Percentiles rank a stretch among this genome's conserved stretches.
Conservation (phyloP, 2,797 vertebrate species). For the Buphagus erythrorhynchus region DNA sequence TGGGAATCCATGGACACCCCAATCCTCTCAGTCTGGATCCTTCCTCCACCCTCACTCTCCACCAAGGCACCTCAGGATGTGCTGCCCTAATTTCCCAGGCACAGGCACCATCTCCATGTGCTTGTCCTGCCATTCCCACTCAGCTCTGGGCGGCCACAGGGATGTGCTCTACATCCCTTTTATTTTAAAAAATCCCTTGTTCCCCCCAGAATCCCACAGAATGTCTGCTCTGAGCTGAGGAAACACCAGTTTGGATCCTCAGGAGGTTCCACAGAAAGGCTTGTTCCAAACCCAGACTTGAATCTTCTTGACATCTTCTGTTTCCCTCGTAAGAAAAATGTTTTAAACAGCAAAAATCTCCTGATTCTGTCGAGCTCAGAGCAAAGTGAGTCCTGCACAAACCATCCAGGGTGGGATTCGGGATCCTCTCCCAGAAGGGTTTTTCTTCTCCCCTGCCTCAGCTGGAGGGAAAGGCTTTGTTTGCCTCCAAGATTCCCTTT, state of each 20-base stretch:
- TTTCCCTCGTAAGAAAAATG: not conserved
- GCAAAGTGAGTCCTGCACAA: not conserved
- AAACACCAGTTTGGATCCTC: not conserved
- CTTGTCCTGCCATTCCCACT: not conserved
- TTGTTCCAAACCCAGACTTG: not conserved
- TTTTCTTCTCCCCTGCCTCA: not conserved
- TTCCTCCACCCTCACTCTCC: not conserved
- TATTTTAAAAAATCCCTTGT: not conserved
- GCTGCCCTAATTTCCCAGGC: not conserved
- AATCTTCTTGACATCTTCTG: constrained; percentile 10
- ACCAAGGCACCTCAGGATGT: not conserved
- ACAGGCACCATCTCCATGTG: fast-evolving
- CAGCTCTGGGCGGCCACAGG: not conserved
- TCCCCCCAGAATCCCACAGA: not conserved
- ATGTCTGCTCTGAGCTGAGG: not conserved
- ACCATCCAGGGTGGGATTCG: not conserved
- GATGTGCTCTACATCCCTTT: not conserved
- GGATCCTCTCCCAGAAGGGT: not conserved
- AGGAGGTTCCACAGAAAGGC: not conserved
- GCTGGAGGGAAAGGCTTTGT: not conserved
- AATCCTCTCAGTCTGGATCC: no score
- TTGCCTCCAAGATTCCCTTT: not conserved
- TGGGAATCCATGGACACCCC: no score
- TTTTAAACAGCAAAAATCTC: not conserved
- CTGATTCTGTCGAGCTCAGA: not conserved